Evolutionary conservation across 2,888 invertebrate genomes (phyloP).

Genomic region (Bugulina stolonifera): DNA sequence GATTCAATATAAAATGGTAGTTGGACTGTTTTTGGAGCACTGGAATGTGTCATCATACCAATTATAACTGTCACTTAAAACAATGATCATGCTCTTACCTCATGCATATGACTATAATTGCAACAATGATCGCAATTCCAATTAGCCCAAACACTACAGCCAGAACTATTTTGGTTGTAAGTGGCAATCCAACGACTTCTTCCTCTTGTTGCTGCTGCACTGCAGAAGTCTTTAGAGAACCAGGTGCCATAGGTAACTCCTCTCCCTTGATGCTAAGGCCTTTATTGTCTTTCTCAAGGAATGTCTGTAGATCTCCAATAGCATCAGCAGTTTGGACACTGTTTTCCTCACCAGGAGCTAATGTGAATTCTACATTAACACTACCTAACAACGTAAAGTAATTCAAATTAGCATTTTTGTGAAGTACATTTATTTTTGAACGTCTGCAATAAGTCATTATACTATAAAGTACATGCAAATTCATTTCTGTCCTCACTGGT

Average conservation of each 20-base stretch:
- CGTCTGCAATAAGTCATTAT: too few relatives aligned
- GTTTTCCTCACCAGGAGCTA: not conserved
- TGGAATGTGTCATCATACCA: too few relatives aligned
- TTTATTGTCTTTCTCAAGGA: not conserved
- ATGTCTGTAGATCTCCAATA: not conserved
- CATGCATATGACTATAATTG: slow-evolving; percentile 22
- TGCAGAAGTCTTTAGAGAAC: not conserved
- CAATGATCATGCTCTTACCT: not conserved
- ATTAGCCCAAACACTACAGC: slow-evolving; percentile 20
- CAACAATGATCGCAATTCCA: slow-evolving; percentile 16
- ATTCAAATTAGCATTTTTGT: too few relatives aligned
- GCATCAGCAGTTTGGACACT: not conserved
- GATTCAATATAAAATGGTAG: too few relatives aligned
- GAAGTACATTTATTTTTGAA: too few relatives aligned
- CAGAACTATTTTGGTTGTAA: slow-evolving; percentile 7
- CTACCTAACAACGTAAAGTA: too few relatives aligned
- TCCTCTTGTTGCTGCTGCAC: not conserved
- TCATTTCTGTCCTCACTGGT: too few relatives aligned
- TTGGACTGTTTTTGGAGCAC: too few relatives aligned
- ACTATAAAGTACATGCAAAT: too few relatives aligned
- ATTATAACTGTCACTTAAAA: too few relatives aligned
- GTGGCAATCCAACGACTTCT: not conserved
- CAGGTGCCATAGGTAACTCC: slow-evolving; percentile 16
- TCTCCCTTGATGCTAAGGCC: slow-evolving; percentile 4
- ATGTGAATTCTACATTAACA: slow-evolving; percentile 1